Evolutionary conservation across 2,113 vertebrate genomes (phyloP).

Genomic region (Coturnix japonica): DNA sequence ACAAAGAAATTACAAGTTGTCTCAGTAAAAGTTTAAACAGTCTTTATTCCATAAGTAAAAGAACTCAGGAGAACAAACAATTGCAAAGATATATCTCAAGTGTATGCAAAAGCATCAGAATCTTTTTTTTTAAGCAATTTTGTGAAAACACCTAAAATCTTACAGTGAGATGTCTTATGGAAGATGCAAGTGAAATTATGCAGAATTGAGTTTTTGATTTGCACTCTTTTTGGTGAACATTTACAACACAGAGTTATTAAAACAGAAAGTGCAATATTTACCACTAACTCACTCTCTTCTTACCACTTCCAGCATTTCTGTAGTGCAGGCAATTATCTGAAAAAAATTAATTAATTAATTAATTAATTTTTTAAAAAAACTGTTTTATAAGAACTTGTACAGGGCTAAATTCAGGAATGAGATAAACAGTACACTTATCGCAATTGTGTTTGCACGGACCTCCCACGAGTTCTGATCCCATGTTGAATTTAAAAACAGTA

Average conservation of each 20-base stretch:
- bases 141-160: not conserved
- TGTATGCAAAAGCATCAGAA: not conserved
- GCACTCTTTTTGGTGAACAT: not conserved
- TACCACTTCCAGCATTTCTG: not conserved
- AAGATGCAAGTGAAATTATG: not conserved
- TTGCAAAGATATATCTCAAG: not conserved
- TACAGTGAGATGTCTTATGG: not conserved
- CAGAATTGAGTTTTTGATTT: not conserved
- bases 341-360: not conserved
- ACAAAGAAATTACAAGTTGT: conserved; percentile 2
- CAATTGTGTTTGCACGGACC: not conserved
- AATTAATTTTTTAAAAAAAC: no score
- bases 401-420: not conserved
- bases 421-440: not conserved
- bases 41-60: conserved; percentile 22
- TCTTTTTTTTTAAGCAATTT: conserved; percentile 10
- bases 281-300: not conserved
- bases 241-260: not conserved
- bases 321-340: not conserved
- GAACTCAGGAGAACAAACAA: not conserved
- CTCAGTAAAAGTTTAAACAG: conserved; percentile 17
- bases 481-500: not conserved
- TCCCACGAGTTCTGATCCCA: not conserved
- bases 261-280: not conserved
- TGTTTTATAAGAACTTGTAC: not conserved